Percentiles rank a stretch among this genome's conserved stretches.
phyloP scores from a whole-genome alignment of 2,888 invertebrate species.

The Drosophila macrothrix region DNA sequence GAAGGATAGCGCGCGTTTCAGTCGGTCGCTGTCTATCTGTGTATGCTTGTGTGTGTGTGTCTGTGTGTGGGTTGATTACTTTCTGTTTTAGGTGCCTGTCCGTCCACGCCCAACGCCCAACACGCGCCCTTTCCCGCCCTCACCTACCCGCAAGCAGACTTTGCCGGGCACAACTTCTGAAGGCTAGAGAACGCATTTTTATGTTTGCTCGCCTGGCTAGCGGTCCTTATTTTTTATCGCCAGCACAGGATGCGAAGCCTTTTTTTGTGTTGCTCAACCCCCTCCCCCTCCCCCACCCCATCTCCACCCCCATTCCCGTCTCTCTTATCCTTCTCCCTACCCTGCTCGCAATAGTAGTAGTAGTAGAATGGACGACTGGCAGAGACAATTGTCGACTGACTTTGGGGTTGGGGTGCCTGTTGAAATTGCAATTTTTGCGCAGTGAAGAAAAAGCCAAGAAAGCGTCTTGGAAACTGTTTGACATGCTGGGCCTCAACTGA shows the following conservation, averaged over 20 bases:
- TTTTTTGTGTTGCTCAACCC: constrained; percentile 40
- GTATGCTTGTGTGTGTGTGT: constrained; percentile 26
- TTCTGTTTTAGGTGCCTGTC: constrained; percentile 78
- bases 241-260: constrained; percentile 59
- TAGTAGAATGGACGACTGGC: constrained; percentile 43
- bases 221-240: constrained; percentile 74
- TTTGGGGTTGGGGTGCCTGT: constrained; percentile 23
- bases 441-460: constrained; percentile 70
- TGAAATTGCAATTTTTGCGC: constrained; percentile 79
- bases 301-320: not conserved
- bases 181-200: constrained; percentile 78
- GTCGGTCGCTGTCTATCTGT: constrained; percentile 24
- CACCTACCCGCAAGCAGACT: constrained; percentile 12
- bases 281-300: not conserved
- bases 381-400: constrained; percentile 71
- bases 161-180: constrained; percentile 63
- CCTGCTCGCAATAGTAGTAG: not conserved
- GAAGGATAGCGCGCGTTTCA: constrained; percentile 24
- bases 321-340: not conserved
- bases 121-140: not conserved
- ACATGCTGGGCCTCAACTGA: constrained; percentile 66
- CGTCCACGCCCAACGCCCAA: constrained; percentile 44
- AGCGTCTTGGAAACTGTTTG: constrained; percentile 78
- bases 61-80: constrained; percentile 77
- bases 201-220: constrained; percentile 79